Percentiles rank a stretch among this genome's conserved stretches.
Conservation (phyloP, 2,797 vertebrate genomes). For the Falco naumanni region DNA sequence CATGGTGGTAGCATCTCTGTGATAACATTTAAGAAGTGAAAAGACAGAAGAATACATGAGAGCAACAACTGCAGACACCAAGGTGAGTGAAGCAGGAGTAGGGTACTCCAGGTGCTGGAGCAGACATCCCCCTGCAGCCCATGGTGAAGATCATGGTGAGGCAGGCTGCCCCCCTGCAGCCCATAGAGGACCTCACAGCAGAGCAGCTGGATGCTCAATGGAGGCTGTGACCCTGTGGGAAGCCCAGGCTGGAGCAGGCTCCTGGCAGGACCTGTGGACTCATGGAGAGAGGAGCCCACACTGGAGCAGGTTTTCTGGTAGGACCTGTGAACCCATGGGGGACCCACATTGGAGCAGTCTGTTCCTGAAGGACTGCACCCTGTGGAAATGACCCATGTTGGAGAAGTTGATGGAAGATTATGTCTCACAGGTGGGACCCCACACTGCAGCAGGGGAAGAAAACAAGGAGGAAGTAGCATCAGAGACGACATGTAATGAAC, state of each 20-base stretch:
- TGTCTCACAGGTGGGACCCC: no score
- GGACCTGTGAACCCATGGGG: no score
- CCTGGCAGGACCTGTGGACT: background rate
- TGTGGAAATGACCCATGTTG: no score
- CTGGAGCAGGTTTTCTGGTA: background rate
- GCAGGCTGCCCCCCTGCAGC: background rate
- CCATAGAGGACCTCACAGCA: no score
- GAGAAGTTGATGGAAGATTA: no score
- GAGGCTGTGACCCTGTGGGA: no score
- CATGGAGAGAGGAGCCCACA: background rate
- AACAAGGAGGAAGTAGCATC: fast-evolving
- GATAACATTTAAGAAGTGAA: background rate
- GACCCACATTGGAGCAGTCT: background rate
- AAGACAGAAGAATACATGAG: background rate
- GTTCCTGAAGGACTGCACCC: background rate
- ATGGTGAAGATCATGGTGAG: background rate
- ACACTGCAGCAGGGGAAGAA: background rate
- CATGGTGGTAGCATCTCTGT: fast-evolving
- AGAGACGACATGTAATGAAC: background rate
- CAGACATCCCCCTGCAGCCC: background rate
- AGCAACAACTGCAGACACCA: background rate
- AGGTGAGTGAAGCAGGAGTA: background rate
- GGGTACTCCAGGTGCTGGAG: background rate
- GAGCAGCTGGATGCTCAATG: no score
- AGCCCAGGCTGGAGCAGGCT: background rate